These are phyloP conservation scores for Sinopyrophorus schimmeli DNA, from an alignment of 2,888 invertebrate genomes.

Conservation along the genomic window DNA sequence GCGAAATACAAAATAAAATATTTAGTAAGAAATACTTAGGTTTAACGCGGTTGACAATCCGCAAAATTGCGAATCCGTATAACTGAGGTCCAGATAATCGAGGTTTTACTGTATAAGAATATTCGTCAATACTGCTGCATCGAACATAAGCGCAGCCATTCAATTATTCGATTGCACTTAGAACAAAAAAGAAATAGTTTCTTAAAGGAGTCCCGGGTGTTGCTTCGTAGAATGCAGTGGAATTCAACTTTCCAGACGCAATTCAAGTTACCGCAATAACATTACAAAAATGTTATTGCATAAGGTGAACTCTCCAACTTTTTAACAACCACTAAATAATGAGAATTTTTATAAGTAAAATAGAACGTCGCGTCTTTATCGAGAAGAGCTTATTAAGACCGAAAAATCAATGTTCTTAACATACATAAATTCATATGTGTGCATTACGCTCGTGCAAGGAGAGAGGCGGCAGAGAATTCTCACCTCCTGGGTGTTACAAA, in stretches of 20 bases:
- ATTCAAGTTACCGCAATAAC: conserved; percentile 41
- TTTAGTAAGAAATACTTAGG: no score
- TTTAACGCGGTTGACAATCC: no score
- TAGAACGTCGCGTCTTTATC: conserved; percentile 16
- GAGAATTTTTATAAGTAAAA: conserved; percentile 12
- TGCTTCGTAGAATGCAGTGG: conserved; percentile 17
- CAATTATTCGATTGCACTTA: conserved; percentile 6
- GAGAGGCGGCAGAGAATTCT: conserved; percentile 10
- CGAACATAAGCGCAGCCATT: conserved; percentile 4
- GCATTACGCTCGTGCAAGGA: conserved; percentile 5
- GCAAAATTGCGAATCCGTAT: no score
- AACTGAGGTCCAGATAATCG: no score
- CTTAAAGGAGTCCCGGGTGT: conserved; percentile 2
- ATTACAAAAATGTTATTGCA: conserved; percentile 32
- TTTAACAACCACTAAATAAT: conserved; percentile 10
- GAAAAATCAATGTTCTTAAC: conserved; percentile 16
- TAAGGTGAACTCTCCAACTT: conserved; percentile 6
- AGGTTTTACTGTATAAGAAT: no score
- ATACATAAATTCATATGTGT: no score
- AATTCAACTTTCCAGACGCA: conserved; percentile 40
- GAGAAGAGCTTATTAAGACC: conserved; percentile 6
- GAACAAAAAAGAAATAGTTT: conserved; percentile 6
- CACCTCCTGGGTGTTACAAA: conserved; percentile 10
- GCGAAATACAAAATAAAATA: no score
- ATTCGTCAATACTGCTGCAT: no score